phyloP scores from a whole-genome alignment of 2,797 vertebrate genomes.

The Typhlichthys subterraneus region DNA sequence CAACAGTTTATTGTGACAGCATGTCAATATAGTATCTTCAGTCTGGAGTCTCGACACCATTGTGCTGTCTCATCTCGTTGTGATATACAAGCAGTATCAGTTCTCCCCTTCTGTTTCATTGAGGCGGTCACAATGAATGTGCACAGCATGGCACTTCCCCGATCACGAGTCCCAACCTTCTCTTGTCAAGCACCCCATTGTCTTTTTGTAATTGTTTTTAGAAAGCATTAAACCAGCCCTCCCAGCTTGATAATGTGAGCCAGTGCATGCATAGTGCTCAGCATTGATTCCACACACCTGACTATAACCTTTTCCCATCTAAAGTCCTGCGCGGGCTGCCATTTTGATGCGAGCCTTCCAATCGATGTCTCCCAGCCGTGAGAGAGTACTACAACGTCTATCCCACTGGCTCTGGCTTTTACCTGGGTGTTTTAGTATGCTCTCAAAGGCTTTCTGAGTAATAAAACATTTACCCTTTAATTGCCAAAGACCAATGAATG shows the following conservation, averaged over 20 bases:
- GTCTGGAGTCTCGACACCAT: slow-evolving; percentile 40
- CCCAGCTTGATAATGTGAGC: slow-evolving; percentile 55
- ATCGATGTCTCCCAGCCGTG: slow-evolving; percentile 63
- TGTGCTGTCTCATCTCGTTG: slow-evolving; percentile 62
- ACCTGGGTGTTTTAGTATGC: slow-evolving; percentile 53
- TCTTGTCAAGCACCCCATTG: slow-evolving; percentile 58
- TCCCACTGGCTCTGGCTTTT: slow-evolving; percentile 44
- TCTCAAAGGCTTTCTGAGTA: slow-evolving; percentile 50
- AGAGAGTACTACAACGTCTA: slow-evolving; percentile 47
- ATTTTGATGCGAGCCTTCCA: slow-evolving; percentile 65
- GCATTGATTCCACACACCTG: slow-evolving; percentile 74
- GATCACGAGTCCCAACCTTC: slow-evolving; percentile 58
- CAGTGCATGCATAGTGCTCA: slow-evolving; percentile 69
- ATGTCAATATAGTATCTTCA: slow-evolving; percentile 46
- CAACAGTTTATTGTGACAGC: slow-evolving; percentile 62
- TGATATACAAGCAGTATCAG: slow-evolving; percentile 60
- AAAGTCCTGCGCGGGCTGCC: slow-evolving; percentile 57
- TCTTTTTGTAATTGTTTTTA: slow-evolving; percentile 70
- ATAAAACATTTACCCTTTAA: slow-evolving; percentile 76
- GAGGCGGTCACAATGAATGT: slow-evolving; percentile 52
- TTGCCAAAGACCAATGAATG: slow-evolving; percentile 66
- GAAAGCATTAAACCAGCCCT: slow-evolving; percentile 45
- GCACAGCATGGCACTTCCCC: slow-evolving; percentile 42
- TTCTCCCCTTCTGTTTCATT: slow-evolving; percentile 48
- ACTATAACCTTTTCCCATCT: slow-evolving; percentile 77